Base-by-base conservation (phyloP, 2,113 vertebrate genomes). In the Catharus fuscescens region DNA sequence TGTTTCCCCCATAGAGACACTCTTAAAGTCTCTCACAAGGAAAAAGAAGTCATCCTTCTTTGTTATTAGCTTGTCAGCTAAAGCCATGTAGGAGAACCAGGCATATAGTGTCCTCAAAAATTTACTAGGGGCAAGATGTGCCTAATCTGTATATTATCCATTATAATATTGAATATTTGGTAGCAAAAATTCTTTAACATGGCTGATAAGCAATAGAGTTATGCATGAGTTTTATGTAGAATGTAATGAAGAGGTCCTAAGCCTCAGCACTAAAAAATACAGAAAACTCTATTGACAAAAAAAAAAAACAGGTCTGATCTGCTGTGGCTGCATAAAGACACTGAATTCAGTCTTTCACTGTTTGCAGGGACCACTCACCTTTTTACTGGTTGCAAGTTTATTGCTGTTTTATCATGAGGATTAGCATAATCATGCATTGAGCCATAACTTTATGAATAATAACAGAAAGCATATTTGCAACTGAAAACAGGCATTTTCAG, bases 401-500 rank as follows among this genome's bases (percentile, higher is more conserved):
- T 80, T 66, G 38, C 73, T 78, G 29, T 74, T 92, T 80, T 86
- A 32, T 73, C 26, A 8, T 25, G 26, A 86, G 67, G 83, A 73
- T 93, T 88, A 83, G 15, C 11, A 23, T 77, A 83, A 62, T 70
- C 42, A 5, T 78, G 32, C 34, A n/a, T 56, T 34, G 71, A 89
- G 52, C 11, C 79, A 53, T 86, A 34, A 67, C 56, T 48, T 45
- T 57, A 67, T 91, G 47, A 88, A 74, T 81, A 86, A 86, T 38
- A 80, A 38, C 72, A 84, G 83, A 84, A 89, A 74, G 31, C 61
- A 61, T 84, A 56, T 78, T 84, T 92, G 36, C 69, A 86, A 20
- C 56, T 91, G 83, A 60, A 60, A 92, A 45, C n/a, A 89, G 88
- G 25, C 57, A 54, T 91, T 95, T 84, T 84, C 69, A 91, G 61